Conservation (phyloP, 53 echinoderm and acorn worm species). For the Crossaster papposus region DNA sequence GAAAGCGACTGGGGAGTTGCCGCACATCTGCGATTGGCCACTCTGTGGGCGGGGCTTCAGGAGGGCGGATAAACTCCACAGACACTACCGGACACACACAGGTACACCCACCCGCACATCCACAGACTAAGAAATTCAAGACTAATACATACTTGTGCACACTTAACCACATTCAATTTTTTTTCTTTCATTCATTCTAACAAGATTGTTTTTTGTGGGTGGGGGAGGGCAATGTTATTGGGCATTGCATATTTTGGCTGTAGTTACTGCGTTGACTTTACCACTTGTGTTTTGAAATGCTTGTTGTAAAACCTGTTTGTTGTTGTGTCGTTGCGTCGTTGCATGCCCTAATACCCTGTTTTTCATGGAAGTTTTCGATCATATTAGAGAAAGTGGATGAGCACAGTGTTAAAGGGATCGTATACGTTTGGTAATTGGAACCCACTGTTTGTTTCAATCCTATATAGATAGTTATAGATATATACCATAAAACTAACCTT, state of each 20-base stretch:
- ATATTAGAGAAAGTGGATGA: background rate
- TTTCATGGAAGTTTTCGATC: background rate
- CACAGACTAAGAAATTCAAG: background rate
- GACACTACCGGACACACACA: slow-evolving; percentile 64
- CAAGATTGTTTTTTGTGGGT: background rate
- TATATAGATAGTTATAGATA: no score
- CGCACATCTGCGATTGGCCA: slow-evolving; percentile 61
- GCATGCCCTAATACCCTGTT: background rate
- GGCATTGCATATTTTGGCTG: slow-evolving; percentile 47
- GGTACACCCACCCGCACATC: slow-evolving; percentile 23
- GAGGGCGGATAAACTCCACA: slow-evolving; percentile 55
- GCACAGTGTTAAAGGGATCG: no score
- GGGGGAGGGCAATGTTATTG: background rate
- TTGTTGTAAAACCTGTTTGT: background rate
- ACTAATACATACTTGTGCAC: background rate
- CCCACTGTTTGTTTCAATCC: no score
- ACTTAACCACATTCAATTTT: background rate
- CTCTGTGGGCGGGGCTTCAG: slow-evolving; percentile 61
- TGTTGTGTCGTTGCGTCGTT: background rate
- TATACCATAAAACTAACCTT: no score
- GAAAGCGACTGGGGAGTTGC: slow-evolving; percentile 46
- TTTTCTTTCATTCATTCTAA: background rate
- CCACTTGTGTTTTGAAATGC: slow-evolving; percentile 3
- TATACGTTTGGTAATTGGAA: no score
- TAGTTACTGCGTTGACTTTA: slow-evolving; percentile 16